Evolutionary conservation across 2,797 vertebrate genomes (phyloP).

Genomic region (Loris lydekkerianus): DNA sequence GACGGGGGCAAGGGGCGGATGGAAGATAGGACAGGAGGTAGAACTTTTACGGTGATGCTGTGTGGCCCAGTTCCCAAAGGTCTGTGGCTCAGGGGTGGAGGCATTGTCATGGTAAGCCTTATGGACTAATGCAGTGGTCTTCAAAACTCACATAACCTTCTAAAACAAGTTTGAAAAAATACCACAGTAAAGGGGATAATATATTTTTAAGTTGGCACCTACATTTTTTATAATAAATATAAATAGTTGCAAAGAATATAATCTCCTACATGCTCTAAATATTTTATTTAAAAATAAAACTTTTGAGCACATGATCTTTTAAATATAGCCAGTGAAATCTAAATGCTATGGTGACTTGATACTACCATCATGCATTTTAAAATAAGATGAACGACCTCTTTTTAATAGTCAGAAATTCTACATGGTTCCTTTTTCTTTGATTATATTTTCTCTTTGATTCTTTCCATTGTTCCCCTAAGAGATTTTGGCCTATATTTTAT

Average conservation of each 20-base stretch:
- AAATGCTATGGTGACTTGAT: neutral
- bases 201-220: neutral
- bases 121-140: neutral
- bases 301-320: neutral
- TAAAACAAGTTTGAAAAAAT: neutral
- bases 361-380: neutral
- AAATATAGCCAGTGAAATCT: neutral
- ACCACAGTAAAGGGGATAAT: neutral
- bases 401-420: neutral
- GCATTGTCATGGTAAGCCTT: neutral
- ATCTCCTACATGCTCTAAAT: constrained; percentile 20
- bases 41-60: no score
- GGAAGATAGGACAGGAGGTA: no score
- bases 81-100: no score
- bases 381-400: constrained; percentile 21
- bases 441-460: neutral
- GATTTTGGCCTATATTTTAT: neutral
- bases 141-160: neutral
- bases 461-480: neutral
- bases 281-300: constrained; percentile 37
- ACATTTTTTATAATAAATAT: neutral
- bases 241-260: neutral
- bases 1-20: no score
- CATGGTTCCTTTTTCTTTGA: neutral
- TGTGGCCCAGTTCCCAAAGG: no score